Percentiles rank a stretch among this genome's conserved stretches.
These are phyloP conservation scores for Psophia crepitans DNA, from an alignment of 2,113 vertebrate genomes.

Conservation along the genomic window DNA sequence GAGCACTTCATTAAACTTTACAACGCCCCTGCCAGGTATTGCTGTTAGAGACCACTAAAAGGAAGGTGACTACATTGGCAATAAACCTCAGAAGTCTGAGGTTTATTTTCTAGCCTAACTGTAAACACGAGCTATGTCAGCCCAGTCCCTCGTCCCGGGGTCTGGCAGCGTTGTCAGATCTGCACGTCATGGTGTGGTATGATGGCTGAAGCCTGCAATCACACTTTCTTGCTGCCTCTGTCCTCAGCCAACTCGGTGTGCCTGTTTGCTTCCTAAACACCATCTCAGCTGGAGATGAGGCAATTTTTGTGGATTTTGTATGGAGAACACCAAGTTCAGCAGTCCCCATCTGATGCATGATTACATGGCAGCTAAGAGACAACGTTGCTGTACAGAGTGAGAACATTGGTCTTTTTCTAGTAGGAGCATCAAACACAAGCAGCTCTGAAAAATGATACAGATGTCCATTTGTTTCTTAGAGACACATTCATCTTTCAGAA, in stretches of 20 bases:
- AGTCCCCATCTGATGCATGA: fast-evolving
- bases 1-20: conserved; percentile 20
- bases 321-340: neutral
- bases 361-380: neutral
- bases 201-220: neutral
- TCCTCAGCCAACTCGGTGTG: neutral
- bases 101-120: neutral
- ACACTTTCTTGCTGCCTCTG: neutral
- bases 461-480: neutral
- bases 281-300: neutral
- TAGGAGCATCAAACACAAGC: neutral
- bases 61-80: neutral
- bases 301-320: neutral
- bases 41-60: neutral
- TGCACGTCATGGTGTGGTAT: fast-evolving
- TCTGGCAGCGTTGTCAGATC: neutral
- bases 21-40: neutral
- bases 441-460: neutral
- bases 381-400: neutral
- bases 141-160: neutral
- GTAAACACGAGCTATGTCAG: neutral
- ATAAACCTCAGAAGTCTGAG: neutral
- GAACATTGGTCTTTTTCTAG: neutral
- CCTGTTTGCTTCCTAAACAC: neutral
- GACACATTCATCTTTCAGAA: neutral